Percentiles rank a stretch among this genome's conserved stretches.
Evolutionary conservation across 2,113 vertebrate species (phyloP).

Genomic region (Nothocercus nigrocapillus): DNA sequence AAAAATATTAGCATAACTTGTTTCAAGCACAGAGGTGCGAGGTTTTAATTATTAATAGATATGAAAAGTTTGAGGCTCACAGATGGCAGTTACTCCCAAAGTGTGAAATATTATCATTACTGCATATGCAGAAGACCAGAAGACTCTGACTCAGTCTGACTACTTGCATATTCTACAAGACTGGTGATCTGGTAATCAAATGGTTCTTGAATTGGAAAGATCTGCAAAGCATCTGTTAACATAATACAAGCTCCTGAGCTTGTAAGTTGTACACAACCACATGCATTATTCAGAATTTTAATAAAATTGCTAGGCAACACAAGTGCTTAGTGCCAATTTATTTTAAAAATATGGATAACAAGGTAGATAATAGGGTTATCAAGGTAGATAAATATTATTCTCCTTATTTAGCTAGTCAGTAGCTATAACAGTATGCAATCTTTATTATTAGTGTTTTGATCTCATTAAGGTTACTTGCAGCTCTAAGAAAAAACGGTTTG

Average conservation of each 20-base stretch:
- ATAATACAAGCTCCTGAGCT: not conserved
- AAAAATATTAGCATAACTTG: not conserved
- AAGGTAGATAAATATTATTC: not conserved
- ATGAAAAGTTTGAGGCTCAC: not conserved
- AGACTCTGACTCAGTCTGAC: conserved; percentile 12
- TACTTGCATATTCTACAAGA: conserved; percentile 26
- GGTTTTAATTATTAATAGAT: not conserved
- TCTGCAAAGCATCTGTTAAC: conserved; percentile 20
- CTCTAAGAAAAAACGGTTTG: not conserved
- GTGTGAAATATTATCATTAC: conserved; percentile 8
- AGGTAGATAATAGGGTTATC: not conserved
- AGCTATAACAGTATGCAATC: not conserved
- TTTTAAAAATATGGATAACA: not conserved
- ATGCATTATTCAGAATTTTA: conserved; percentile 60
- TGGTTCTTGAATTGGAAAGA: conserved; percentile 35
- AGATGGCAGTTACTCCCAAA: not conserved
- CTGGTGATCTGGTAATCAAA: conserved; percentile 44
- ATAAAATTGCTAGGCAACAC: conserved; percentile 48
- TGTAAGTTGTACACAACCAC: conserved; percentile 26
- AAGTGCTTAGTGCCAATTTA: conserved; percentile 28
- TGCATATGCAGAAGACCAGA: conserved; percentile 21
- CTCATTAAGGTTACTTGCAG: not conserved
- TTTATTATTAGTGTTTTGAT: not conserved
- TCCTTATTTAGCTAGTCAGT: not conserved
- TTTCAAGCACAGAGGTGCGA: not conserved